A percentile compares a stretch with the other conserved stretches of the same genome.
Conservation (phyloP, 2,888 invertebrate genomes). For the Pachymerium ferrugineum region DNA sequence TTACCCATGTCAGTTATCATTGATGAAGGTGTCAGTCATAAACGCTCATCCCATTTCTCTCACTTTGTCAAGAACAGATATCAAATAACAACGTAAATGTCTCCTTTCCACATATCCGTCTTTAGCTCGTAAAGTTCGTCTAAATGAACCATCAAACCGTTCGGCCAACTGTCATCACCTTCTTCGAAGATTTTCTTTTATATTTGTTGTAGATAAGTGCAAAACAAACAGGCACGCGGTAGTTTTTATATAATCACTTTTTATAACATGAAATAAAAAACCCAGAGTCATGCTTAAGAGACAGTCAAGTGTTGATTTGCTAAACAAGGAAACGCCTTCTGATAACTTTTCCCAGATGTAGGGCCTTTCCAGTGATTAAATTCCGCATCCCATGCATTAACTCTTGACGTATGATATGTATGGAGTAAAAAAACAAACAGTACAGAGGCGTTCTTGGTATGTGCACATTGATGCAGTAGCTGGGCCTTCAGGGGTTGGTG, state of each 20-base stretch:
- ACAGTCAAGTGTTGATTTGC: too few relatives aligned
- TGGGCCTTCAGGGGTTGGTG: too few relatives aligned
- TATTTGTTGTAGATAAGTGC: not conserved
- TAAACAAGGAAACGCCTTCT: too few relatives aligned
- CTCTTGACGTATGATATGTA: not conserved
- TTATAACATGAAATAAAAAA: too few relatives aligned
- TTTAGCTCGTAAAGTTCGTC: not conserved
- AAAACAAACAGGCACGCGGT: too few relatives aligned
- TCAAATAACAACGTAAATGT: slow-evolving; percentile 2
- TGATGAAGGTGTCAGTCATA: not conserved
- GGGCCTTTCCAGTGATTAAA: not conserved
- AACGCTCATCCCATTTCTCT: not conserved
- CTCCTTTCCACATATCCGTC: not conserved
- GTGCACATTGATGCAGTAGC: too few relatives aligned
- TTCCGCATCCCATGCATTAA: not conserved
- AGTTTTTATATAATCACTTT: too few relatives aligned
- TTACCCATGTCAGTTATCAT: not conserved
- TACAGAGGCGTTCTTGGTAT: too few relatives aligned
- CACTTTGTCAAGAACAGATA: not conserved
- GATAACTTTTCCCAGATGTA: not conserved
- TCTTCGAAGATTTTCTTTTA: not conserved
- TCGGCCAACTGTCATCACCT: not conserved
- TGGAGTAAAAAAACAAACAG: too few relatives aligned
- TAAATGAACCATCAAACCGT: not conserved
- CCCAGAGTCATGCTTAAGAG: too few relatives aligned